phyloP scores from a whole-genome alignment of 2,113 vertebrate species.

The Daboia siamensis region DNA sequence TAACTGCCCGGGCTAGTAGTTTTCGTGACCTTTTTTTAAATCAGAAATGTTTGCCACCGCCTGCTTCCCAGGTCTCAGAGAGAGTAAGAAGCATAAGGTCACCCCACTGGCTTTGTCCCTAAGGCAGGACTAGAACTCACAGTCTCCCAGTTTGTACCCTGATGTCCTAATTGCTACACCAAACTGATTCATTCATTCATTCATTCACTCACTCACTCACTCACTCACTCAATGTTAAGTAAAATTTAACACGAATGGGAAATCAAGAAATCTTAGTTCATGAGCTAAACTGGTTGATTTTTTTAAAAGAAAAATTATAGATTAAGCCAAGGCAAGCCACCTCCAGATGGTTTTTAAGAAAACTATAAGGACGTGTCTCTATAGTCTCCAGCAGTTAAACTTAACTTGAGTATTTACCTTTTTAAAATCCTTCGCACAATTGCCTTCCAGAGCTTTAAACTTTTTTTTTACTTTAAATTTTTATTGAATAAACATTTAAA shows the following conservation, averaged over 20 bases:
- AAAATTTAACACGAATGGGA: neutral
- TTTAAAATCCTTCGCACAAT: neutral
- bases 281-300: neutral
- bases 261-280: neutral
- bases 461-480: too few relatives aligned
- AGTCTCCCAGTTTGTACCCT: neutral
- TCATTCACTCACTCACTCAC: neutral
- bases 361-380: neutral
- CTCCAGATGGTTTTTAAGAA: neutral
- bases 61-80: neutral
- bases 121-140: neutral
- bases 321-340: neutral
- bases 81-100: neutral
- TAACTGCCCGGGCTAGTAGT: neutral
- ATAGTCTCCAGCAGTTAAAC: neutral
- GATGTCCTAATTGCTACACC: neutral
- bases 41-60: neutral
- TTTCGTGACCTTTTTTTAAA: neutral
- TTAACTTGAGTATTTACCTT: neutral
- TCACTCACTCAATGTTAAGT: neutral
- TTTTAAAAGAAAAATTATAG: neutral
- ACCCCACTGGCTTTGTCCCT: neutral
- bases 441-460: neutral
- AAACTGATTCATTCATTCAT: neutral
- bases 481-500: too few relatives aligned